Conservation (phyloP, 2,797 vertebrate species). For the Euthynnus affinis region DNA sequence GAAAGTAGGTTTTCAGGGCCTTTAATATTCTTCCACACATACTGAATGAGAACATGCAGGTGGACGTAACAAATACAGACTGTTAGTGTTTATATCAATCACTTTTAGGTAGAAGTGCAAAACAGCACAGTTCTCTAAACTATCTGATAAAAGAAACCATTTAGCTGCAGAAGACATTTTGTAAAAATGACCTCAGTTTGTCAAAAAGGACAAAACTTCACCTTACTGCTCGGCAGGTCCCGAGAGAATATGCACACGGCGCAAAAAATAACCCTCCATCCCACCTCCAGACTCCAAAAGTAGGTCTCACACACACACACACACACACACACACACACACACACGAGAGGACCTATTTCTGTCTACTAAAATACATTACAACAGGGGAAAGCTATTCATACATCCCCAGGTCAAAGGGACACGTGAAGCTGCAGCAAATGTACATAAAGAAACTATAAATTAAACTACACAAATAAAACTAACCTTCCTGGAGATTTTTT, state of each 20-base stretch:
- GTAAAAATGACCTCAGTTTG: conserved; percentile 39
- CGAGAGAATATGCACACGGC: conserved; percentile 16
- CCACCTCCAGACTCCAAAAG: conserved; percentile 55
- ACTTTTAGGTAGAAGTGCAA: not conserved
- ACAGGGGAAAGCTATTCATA: conserved; percentile 62
- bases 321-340: not conserved
- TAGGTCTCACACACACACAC: conserved; percentile 67
- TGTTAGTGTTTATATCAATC: too few species aligned
- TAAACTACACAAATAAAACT: not conserved
- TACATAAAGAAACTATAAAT: not conserved
- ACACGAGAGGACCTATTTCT: conserved; percentile 66
- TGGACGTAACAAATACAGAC: too few species aligned
- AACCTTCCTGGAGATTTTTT: not conserved
- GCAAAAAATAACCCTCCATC: conserved; percentile 61
- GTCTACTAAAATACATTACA: conserved; percentile 63
- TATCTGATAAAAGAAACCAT: not conserved
- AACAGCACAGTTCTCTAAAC: not conserved
- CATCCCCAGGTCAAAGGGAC: conserved; percentile 26
- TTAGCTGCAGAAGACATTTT: not conserved
- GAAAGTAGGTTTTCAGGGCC: too few species aligned
- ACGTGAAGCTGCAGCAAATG: not conserved
- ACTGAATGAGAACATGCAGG: too few species aligned
- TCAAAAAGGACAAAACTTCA: conserved; percentile 40
- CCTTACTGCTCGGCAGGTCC: conserved; percentile 22
- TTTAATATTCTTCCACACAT: too few species aligned